phyloP scores from a whole-genome alignment of 2,797 vertebrate genomes.

The Poecilia picta region DNA sequence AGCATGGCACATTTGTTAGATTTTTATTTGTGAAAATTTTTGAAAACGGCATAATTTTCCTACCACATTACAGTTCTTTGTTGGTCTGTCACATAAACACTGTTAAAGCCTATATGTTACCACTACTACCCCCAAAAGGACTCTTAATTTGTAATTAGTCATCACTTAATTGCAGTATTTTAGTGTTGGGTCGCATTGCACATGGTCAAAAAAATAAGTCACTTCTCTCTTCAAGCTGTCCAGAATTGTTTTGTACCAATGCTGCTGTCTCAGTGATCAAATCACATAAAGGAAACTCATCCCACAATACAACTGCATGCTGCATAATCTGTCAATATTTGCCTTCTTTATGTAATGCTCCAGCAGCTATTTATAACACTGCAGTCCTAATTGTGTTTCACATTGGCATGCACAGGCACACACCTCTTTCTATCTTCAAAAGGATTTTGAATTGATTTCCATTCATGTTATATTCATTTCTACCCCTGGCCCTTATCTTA shows the following conservation, averaged over 20 bases:
- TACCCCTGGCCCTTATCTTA: not conserved
- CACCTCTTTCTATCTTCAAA: not conserved
- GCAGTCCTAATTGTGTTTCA: conserved; percentile 13
- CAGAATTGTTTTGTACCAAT: conserved; percentile 7
- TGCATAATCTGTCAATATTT: conserved; percentile 59
- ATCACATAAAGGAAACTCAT: not conserved
- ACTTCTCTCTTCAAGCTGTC: conserved; percentile 3
- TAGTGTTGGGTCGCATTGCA: not conserved
- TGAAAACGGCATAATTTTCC: not conserved
- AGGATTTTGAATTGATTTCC: not conserved
- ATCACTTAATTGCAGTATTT: not conserved
- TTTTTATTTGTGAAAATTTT: not conserved
- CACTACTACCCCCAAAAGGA: not conserved
- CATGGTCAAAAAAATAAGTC: not conserved
- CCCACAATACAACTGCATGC: conserved; percentile 22
- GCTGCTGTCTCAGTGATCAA: conserved; percentile 9
- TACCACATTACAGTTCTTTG: not conserved
- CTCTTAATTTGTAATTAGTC: not conserved
- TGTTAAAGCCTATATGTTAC: not conserved
- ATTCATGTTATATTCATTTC: not conserved
- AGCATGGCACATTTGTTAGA: not conserved
- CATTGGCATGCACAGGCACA: conserved; percentile 1
- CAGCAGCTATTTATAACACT: conserved; percentile 49
- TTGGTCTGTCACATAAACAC: not conserved
- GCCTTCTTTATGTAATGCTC: conserved; percentile 44